phyloP scores from a whole-genome alignment of 2,888 invertebrate species.

The Folsomia candida region DNA sequence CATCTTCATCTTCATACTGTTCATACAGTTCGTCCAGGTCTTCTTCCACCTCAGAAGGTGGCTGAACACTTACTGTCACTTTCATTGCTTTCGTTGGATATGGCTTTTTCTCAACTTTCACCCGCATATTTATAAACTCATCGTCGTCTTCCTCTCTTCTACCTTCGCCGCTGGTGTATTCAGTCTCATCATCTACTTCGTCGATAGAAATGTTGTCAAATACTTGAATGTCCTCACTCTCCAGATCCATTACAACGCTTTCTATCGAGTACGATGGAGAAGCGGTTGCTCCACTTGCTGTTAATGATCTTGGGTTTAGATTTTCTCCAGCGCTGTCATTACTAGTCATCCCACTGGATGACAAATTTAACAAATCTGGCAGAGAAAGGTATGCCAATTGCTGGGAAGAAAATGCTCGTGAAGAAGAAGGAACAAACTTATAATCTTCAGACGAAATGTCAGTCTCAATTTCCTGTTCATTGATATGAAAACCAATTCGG shows the following conservation, averaged over 20 bases:
- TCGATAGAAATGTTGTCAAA: constrained; percentile 20
- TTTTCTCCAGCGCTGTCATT: neutral
- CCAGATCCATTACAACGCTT: constrained; percentile 25
- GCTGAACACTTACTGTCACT: constrained; percentile 21
- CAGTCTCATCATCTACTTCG: constrained; percentile 24
- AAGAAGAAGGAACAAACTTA: no score
- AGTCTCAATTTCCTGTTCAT: neutral
- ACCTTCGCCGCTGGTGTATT: neutral
- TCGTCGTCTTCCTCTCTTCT: constrained; percentile 17
- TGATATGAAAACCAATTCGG: no score
- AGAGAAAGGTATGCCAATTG: no score
- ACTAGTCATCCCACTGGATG: no score
- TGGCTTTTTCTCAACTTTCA: constrained; percentile 28
- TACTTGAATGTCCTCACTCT: constrained; percentile 22
- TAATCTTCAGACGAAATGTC: constrained; percentile 2
- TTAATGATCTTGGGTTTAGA: neutral
- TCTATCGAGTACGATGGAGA: constrained; percentile 23
- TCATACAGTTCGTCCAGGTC: neutral
- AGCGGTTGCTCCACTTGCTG: neutral
- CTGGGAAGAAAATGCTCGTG: no score
- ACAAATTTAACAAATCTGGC: neutral
- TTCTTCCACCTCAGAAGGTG: neutral
- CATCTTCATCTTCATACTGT: neutral
- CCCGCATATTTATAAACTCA: constrained; percentile 24
- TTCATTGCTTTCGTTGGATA: constrained; percentile 19